These are phyloP conservation scores for Solea solea DNA, from an alignment of 2,113 vertebrate species.

Conservation along the genomic window DNA sequence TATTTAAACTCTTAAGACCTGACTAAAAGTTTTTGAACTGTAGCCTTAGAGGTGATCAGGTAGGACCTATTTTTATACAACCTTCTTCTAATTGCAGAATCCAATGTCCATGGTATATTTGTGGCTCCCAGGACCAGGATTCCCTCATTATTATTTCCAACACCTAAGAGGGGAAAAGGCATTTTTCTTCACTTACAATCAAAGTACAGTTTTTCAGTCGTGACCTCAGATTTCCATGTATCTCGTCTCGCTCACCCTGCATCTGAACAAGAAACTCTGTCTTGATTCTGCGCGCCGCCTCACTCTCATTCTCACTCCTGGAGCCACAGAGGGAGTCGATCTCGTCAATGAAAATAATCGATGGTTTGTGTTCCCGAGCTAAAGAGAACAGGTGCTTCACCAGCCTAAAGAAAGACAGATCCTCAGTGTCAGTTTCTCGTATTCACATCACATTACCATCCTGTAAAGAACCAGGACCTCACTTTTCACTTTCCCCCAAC, in stretches of 20 bases:
- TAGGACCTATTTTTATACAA: slow-evolving; percentile 44
- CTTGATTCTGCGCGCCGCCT: slow-evolving; percentile 93
- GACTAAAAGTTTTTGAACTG: no score
- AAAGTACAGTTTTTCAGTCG: not conserved
- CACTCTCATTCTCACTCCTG: slow-evolving; percentile 94
- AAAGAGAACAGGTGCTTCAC: slow-evolving; percentile 93
- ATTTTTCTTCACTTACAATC: not conserved
- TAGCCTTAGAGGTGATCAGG: not conserved
- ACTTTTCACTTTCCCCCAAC: slow-evolving; percentile 97
- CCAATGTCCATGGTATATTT: slow-evolving; percentile 95
- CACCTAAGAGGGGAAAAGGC: slow-evolving; percentile 77
- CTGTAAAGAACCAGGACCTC: slow-evolving; percentile 17
- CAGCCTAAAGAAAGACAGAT: slow-evolving; percentile 76
- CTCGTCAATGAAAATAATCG: slow-evolving; percentile 97
- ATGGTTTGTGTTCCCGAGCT: slow-evolving; percentile 91
- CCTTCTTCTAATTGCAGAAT: slow-evolving; percentile 95
- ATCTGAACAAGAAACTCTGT: slow-evolving; percentile 96
- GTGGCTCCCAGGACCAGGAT: slow-evolving; percentile 94
- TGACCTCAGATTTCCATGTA: not conserved
- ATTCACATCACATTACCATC: not conserved
- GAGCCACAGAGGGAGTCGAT: slow-evolving; percentile 94
- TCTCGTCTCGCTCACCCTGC: slow-evolving; percentile 83
- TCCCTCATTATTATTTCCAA: slow-evolving; percentile 92
- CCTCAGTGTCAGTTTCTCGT: not conserved
- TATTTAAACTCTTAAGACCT: not conserved